phyloP scores from a whole-genome alignment of 1,140 invertebrate genomes.

The Drosophila hydei region DNA sequence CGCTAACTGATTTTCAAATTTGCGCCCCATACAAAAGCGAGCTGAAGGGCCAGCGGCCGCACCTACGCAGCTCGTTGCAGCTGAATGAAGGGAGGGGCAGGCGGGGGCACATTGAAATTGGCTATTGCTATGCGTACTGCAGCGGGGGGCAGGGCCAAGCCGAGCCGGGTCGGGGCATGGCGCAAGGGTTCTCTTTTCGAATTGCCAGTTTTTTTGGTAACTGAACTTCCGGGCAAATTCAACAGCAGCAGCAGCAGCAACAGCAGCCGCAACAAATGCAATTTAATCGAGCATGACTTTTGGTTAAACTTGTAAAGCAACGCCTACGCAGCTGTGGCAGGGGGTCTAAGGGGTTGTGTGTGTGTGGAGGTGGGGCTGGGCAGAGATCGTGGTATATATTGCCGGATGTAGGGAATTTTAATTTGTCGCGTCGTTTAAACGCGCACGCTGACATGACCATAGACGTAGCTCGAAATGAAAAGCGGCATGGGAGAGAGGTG shows the following conservation, averaged over 20 bases:
- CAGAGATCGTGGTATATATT: slow-evolving; percentile 1
- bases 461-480: slow-evolving; percentile 7
- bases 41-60: slow-evolving; percentile 36
- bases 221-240: slow-evolving; percentile 65
- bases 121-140: neutral
- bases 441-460: slow-evolving; percentile 47
- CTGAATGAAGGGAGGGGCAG: slow-evolving; percentile 29
- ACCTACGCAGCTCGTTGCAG: slow-evolving; percentile 69
- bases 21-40: slow-evolving; percentile 33
- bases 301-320: slow-evolving; percentile 81
- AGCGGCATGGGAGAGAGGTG: neutral
- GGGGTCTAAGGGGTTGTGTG: neutral
- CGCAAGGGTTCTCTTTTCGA: too few relatives aligned
- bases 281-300: slow-evolving; percentile 83
- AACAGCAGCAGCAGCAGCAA: slow-evolving; percentile 5
- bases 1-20: slow-evolving; percentile 80
- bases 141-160: neutral
- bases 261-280: slow-evolving; percentile 58
- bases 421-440: slow-evolving; percentile 81
- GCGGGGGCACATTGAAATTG: neutral
- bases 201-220: too few relatives aligned
- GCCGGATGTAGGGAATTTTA: slow-evolving; percentile 81
- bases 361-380: neutral
- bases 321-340: slow-evolving; percentile 58
- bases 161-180: too few relatives aligned